Base-by-base conservation (phyloP, 1,140 invertebrate genomes). In the Aphelenchoides fujianensis region DNA sequence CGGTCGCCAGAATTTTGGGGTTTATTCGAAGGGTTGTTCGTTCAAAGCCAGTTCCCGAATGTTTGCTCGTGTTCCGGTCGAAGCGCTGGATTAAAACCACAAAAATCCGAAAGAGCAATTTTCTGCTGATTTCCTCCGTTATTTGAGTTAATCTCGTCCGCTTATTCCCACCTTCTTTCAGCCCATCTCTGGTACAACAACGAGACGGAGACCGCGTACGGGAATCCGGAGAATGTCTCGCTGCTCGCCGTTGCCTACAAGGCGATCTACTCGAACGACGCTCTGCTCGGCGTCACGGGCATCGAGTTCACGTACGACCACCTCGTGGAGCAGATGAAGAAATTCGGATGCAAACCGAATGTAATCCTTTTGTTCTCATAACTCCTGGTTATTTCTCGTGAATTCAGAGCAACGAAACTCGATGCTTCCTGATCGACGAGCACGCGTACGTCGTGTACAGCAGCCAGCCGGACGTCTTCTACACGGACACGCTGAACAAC, bases 381-480 rank as follows among this genome's bases (percentile, higher is more conserved):
- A 48, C 23, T 12, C 12, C 23, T 48, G 12, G n/a, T 16, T 27
- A 48, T 79, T n/a, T n/a, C n/a, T n/a, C n/a, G n/a, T n/a, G n/a
- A n/a, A n/a, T n/a, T n/a, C 69, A 78, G 78, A 69, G 72, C 52
- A 71, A 84, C 16, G 55, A 74, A 31, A 68, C 63, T 27, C 79
- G 81, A 69, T 83, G 81, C 68, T 83, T 78, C 37, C 66, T 83
- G 7, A 30, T 83, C 12, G 81, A 83, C 67, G 81, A 83, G 59
- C 81, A 83, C 61, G 81, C 55, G 9, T 83, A 83, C 66, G 73
- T 84, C 16, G 64, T 82, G 52, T 83, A 79, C 71, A 76, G 79
- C 37, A 82, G 81, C 68, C 77, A 74, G 35, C 62, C 67, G 34
- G 75, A 72, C 37, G 81, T 75, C 31, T 69, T 55, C 28, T 83